phyloP scores from a whole-genome alignment of 2,888 invertebrate genomes.

The Steinernema hermaphroditum region DNA sequence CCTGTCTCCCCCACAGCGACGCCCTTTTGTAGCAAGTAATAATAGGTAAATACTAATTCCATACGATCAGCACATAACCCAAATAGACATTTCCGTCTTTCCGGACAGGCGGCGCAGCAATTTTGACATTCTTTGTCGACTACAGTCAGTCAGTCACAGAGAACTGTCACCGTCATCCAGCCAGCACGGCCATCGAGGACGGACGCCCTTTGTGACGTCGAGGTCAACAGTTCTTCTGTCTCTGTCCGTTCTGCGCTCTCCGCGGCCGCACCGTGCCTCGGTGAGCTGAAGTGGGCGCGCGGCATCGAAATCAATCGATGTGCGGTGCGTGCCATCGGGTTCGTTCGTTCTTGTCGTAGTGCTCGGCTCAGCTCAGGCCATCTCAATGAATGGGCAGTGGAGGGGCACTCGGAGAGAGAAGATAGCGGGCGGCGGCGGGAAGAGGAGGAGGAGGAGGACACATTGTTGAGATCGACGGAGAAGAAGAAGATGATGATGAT shows the following conservation, averaged over 20 bases:
- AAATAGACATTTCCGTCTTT: not conserved
- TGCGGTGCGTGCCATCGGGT: too few relatives aligned
- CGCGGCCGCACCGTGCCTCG: not conserved
- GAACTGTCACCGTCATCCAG: not conserved
- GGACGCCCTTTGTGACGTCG: not conserved
- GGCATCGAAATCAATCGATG: not conserved
- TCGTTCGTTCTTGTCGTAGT: too few relatives aligned
- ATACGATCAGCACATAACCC: slow-evolving; percentile 4
- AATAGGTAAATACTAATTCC: not conserved
- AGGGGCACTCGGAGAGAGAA: too few relatives aligned
- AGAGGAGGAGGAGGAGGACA: too few relatives aligned
- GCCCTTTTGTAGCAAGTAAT: too few relatives aligned
- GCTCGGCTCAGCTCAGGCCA: too few relatives aligned
- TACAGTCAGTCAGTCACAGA: not conserved
- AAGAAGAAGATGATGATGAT: too few relatives aligned
- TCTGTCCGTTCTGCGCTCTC: not conserved
- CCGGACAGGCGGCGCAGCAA: not conserved
- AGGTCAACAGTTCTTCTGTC: slow-evolving; percentile 5
- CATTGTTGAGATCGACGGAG: too few relatives aligned
- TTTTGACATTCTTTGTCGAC: slow-evolving; percentile 11
- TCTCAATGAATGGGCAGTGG: too few relatives aligned
- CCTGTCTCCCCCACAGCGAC: too few relatives aligned
- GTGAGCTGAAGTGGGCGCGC: not conserved
- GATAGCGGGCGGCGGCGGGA: too few relatives aligned
- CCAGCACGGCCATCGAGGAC: not conserved